Base-by-base conservation (phyloP, 1,140 invertebrate genomes). In the Cyrtorhinus lividipennis region DNA sequence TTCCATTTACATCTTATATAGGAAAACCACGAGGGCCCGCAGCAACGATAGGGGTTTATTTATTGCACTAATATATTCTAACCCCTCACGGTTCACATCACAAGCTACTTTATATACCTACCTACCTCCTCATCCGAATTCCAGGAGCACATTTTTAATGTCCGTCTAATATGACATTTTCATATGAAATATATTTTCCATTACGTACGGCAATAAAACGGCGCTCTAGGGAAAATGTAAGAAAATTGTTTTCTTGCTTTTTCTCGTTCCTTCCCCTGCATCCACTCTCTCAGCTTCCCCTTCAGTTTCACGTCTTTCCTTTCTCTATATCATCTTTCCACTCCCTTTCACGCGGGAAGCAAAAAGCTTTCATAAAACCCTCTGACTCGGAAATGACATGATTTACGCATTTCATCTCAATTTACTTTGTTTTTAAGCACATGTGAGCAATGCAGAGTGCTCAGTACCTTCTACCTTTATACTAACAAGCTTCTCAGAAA, bases 111-210 rank as follows among this genome's bases (percentile, higher is more conserved):
- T 58, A 58, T 58, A 58, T 24, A 58, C 56, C 48, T 53, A 22
- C 48, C 48, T 53, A 20, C 48, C 48, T 20, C 20, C 10, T 15
- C 18, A 8, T 5, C 10, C 10, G 20, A 53, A 53, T 12, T 22
- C 48, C 48, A 53, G 20, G 20, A 53, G 48, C 48, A 22, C 48
- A 22, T 63, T 63, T 63, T 63, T 63, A 63, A 63, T 63, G 62
- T 57, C 62, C 48, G 62, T 63, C 62, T 58, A 62, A 62, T 62
- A 63, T 58, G 62, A 63, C 62, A 63, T 61, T 63, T 63, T 63
- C 56, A 56, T 63, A 63, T 63, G 62, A 63, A 63, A 63, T 63
- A 63, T 63, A 56, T 63, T 63, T 58, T 63, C 62, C 62, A 63
- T 63, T 63, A 63, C 62, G 62, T 56, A 20, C n/a, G 30, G 62